Base-by-base conservation (phyloP, 2,113 vertebrate species). In the Odobenus rosmarus region DNA sequence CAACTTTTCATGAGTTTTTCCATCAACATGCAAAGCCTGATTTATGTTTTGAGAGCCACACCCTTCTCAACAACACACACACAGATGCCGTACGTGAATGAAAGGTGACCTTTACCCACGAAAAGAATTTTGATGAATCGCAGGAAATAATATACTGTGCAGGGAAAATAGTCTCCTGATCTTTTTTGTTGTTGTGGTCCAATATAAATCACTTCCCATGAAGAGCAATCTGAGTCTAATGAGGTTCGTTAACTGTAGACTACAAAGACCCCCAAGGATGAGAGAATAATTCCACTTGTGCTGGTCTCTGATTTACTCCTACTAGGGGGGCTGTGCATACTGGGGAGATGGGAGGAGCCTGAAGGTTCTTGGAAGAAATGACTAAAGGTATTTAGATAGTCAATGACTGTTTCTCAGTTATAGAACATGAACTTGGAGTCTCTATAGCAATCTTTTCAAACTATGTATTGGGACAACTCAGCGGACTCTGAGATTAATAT, bases 101-200 rank as follows among this genome's bases (percentile, higher is more conserved):
- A 98, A 98, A 98, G 97, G 95, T 98, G 98, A 99, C 98, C 98
- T 99, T 98, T 98, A 97, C 90, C 96, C 88, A 84, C 96, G 97
- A 98, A 97, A 98, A 98, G 98, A 98, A 79, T 98, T 98, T 95
- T 98, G 82, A 93, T 98, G 98, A 99, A 98, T 98, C 85, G 91
- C 93, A 98, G 98, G 98, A 98, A 98, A 97, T 97, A 98, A 98
- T 99, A 97, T 67, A 92, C 87, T 95, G 39, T 95, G 98, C 96
- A 88, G 94, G 94, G 96, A 98, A 98, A 98, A 98, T 72, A 82
- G 95, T 90, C 90, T 98, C 93, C 79, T 98, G 97, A 93, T 98
- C 92, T 92, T 24, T 33, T 51, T 96, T 59, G 67, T 46, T 97
- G 95, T 53, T 95, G 87, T 62, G 26, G 46, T 85, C 33, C 0